phyloP scores from a whole-genome alignment of 2,888 invertebrate genomes.

The Anarsia innoxiella region DNA sequence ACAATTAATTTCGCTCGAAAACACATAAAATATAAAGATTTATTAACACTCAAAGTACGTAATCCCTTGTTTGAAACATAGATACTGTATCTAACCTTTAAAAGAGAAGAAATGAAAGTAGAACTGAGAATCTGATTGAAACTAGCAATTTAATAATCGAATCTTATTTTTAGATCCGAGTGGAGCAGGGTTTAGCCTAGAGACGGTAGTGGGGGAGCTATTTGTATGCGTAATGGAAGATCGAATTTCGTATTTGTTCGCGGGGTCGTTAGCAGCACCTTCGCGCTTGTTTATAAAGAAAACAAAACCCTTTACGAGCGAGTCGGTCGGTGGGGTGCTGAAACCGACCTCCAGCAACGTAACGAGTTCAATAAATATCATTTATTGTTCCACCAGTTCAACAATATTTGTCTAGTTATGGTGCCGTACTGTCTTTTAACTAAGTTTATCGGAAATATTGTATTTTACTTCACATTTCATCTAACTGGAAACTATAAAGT shows the following conservation, averaged over 20 bases:
- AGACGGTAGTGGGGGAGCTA: conserved; percentile 37
- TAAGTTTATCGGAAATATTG: too few relatives aligned
- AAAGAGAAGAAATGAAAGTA: too few relatives aligned
- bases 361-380: conserved; percentile 15
- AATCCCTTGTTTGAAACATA: too few relatives aligned
- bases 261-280: conserved; percentile 72
- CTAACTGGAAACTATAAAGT: too few relatives aligned
- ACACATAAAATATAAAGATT: too few relatives aligned
- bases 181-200: background rate
- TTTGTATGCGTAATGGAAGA: conserved; percentile 73
- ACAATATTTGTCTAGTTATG: conserved; percentile 6
- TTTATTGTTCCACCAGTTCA: conserved; percentile 5
- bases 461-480: too few relatives aligned
- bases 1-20: too few relatives aligned
- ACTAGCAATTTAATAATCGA: background rate
- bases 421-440: too few relatives aligned
- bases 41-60: too few relatives aligned
- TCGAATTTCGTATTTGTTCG: conserved; percentile 75
- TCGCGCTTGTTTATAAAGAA: conserved; percentile 71
- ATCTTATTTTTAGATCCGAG: background rate
- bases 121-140: too few relatives aligned
- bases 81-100: too few relatives aligned
- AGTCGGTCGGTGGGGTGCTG: conserved; percentile 27
- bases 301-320: conserved; percentile 61
- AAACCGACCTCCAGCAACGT: conserved; percentile 25